These are phyloP conservation scores for Heliconius erato DNA, from an alignment of 2,888 invertebrate species.

Conservation along the genomic window DNA sequence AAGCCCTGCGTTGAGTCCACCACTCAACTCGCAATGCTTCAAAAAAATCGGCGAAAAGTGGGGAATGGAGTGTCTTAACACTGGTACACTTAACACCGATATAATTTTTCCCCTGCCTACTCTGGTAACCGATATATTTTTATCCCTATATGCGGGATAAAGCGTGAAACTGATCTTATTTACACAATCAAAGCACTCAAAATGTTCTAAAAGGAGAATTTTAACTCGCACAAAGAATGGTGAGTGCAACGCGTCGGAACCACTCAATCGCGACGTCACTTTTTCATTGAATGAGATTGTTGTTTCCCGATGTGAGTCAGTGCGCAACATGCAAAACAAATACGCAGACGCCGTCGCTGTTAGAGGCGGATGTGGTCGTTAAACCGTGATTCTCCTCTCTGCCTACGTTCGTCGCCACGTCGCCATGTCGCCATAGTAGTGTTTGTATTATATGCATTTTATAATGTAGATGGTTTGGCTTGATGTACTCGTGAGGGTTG, in stretches of 20 bases:
- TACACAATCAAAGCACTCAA: too few relatives aligned
- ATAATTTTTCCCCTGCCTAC: too few relatives aligned
- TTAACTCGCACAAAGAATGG: conserved; percentile 24
- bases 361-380: conserved; percentile 83
- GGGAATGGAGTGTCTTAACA: too few relatives aligned
- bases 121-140: too few relatives aligned
- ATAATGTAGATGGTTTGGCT: conserved; percentile 13
- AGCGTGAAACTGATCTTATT: too few relatives aligned
- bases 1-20: too few relatives aligned
- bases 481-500: neutral
- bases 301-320: conserved; percentile 77
- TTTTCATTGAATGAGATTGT: conserved; percentile 74
- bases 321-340: conserved; percentile 76
- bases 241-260: conserved; percentile 56
- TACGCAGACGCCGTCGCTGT: conserved; percentile 71
- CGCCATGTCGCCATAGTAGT: conserved; percentile 19
- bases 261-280: conserved; percentile 67
- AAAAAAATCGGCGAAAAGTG: too few relatives aligned
- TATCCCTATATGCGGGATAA: too few relatives aligned
- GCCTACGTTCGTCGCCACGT: conserved; percentile 56
- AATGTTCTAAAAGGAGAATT: neutral
- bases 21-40: too few relatives aligned
- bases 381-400: conserved; percentile 78
- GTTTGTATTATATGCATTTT: conserved; percentile 8
- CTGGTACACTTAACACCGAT: too few relatives aligned